These are phyloP conservation scores for Leucania comma DNA, from an alignment of 2,888 invertebrate genomes.

Conservation along the genomic window DNA sequence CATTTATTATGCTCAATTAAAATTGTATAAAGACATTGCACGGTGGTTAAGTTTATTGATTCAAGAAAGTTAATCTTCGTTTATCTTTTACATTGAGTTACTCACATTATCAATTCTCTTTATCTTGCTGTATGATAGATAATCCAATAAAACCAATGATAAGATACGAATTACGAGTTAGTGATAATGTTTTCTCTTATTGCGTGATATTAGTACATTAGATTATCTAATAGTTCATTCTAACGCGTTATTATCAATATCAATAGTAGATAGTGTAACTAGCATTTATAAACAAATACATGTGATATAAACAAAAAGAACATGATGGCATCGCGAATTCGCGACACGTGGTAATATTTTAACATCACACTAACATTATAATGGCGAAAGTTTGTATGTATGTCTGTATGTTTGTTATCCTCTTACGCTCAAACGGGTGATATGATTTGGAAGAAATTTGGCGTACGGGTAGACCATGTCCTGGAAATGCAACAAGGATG, in stretches of 20 bases:
- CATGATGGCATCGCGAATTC: not conserved
- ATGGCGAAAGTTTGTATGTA: too few relatives aligned
- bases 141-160: conserved; percentile 35
- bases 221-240: conserved; percentile 30
- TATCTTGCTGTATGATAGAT: conserved; percentile 20
- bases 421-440: too few relatives aligned
- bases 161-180: conserved; percentile 8
- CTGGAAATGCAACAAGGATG: too few relatives aligned
- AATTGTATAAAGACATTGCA: not conserved
- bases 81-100: conserved; percentile 15
- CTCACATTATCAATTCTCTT: conserved; percentile 5
- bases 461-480: too few relatives aligned
- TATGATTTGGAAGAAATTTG: too few relatives aligned
- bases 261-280: conserved; percentile 6
- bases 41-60: not conserved
- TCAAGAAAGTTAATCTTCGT: conserved; percentile 16
- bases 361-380: too few relatives aligned
- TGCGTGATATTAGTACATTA: conserved; percentile 6
- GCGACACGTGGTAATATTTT: not conserved
- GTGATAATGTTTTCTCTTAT: conserved; percentile 37
- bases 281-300: not conserved
- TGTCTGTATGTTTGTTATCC: too few relatives aligned
- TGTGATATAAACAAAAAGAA: not conserved
- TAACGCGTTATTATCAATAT: conserved; percentile 12
- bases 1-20: too few relatives aligned